A percentile compares a stretch with the other conserved stretches of the same genome.
These are phyloP conservation scores for Rhopalosiphum nymphaeae DNA, from an alignment of 2,888 invertebrate species.

Conservation along the genomic window DNA sequence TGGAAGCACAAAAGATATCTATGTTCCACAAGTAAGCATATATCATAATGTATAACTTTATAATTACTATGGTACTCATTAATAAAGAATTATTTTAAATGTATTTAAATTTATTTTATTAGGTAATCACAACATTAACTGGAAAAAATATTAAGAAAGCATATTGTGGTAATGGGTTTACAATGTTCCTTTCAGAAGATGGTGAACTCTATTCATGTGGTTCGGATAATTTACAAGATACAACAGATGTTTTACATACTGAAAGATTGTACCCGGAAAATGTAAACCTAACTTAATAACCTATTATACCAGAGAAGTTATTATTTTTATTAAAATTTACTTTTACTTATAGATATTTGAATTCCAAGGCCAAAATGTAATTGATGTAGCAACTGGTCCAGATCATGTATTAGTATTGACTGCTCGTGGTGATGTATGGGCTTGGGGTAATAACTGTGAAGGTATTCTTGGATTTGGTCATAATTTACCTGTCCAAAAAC, in stretches of 20 bases:
- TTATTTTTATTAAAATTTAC: constrained; percentile 15
- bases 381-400: constrained; percentile 76
- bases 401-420: constrained; percentile 76
- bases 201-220: constrained; percentile 77
- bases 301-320: background rate
- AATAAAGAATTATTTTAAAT: constrained; percentile 35
- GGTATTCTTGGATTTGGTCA: constrained; percentile 75
- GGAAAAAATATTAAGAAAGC: constrained; percentile 75
- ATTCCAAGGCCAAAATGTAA: constrained; percentile 72
- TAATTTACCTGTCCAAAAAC: constrained; percentile 73
- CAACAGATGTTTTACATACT: constrained; percentile 67
- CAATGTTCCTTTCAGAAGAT: constrained; percentile 75
- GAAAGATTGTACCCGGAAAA: constrained; percentile 56
- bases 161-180: constrained; percentile 77
- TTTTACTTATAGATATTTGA: constrained; percentile 70
- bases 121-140: constrained; percentile 74
- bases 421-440: constrained; percentile 74
- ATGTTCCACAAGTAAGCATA: constrained; percentile 70
- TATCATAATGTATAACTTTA: background rate
- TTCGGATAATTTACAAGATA: constrained; percentile 75
- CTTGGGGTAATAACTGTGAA: constrained; percentile 77
- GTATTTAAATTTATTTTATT: constrained; percentile 65
- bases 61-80: background rate
- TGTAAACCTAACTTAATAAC: constrained; percentile 30
- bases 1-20: constrained; percentile 72